Base-by-base conservation (phyloP, 2,113 vertebrate species). In the Struthio camelus region DNA sequence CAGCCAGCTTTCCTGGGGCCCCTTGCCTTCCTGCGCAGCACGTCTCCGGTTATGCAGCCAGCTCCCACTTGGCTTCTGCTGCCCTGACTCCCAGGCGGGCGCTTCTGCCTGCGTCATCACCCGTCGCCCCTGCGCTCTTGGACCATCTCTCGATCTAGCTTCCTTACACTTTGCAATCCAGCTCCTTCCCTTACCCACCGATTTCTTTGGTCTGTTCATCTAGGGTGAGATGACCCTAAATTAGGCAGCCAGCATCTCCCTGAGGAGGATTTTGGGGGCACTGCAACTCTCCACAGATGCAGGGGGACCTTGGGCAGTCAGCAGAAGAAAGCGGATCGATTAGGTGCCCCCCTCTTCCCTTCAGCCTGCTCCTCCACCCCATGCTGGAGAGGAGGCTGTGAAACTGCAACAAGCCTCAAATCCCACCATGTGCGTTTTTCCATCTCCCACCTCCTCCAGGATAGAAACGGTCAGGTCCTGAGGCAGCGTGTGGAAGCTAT, bases 401-500 rank as follows among this genome's bases (percentile, higher is more conserved):
- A 40, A 56, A 54, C 25, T 54, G 18, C 20, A 10, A 48, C 67
- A 48, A 59, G 54, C 51, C 36, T 75, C 54, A 36, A 56, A 56
- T 20, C 19, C 14, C 18, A 27, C 19, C 17, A 38, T 20, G 14
- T 32, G 51, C 22, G 30, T 75, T 38, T 38, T 40, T 13, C 54
- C 6, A 2, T 80, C 36, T 34, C 40, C 0, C 18, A 36, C 2
- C 51, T 27, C 36, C 58, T 50, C 46, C 88, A n/a, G 25, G 17
- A 25, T 2, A 80, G 32, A 80, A 59, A 27, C 7, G 3, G 28
- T 38, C 50, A 70, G 36, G 62, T 54, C 3, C 16, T 36, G 28
- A 50, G n/a, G 62, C 5, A 65, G 38, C 27, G 0, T 69, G 50
- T 67, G 59, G 42, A 95, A 84, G 72, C 93, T 97, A 95, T 89